Percentiles rank a stretch among this genome's conserved stretches.
Conservation (phyloP, 2,797 vertebrate genomes). For the Rhinella marina region DNA sequence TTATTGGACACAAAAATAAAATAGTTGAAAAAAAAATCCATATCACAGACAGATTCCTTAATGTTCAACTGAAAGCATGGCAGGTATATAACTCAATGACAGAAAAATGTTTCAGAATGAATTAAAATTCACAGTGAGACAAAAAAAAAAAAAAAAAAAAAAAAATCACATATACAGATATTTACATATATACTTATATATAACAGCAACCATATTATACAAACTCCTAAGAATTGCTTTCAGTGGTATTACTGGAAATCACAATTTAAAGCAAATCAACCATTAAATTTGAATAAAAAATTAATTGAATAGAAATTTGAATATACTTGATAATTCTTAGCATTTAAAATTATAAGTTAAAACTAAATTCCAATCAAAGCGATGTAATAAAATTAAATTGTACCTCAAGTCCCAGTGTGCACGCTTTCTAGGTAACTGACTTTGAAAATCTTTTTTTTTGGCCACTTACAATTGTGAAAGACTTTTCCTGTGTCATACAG, state of each 20-base stretch:
- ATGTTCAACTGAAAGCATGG: too few relatives aligned
- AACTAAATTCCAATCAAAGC: not conserved
- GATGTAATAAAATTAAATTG: not conserved
- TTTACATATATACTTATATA: not conserved
- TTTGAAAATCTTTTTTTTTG: constrained; percentile 65
- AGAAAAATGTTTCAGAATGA: not conserved
- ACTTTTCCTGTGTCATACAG: constrained; percentile 67
- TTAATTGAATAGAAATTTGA: not conserved
- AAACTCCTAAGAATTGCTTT: not conserved
- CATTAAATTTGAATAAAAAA: not conserved
- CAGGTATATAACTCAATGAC: too few relatives aligned
- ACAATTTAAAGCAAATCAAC: not conserved
- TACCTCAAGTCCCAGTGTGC: constrained; percentile 71
- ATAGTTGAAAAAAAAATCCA: not conserved
- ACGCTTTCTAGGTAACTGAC: constrained; percentile 57
- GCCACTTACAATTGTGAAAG: constrained; percentile 65
- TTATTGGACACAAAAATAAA: not conserved
- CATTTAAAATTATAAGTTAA: not conserved
- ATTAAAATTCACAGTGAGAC: not conserved
- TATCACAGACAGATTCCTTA: too few relatives aligned
- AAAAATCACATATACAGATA: not conserved
- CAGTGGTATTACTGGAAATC: not conserved
- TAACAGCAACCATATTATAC: not conserved
- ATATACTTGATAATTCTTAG: not conserved
- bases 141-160: not conserved